A percentile compares a stretch with the other conserved stretches of the same genome.
Evolutionary conservation across 1,140 invertebrate genomes (phyloP).

Genomic region (Leptinotarsa lineolata): DNA sequence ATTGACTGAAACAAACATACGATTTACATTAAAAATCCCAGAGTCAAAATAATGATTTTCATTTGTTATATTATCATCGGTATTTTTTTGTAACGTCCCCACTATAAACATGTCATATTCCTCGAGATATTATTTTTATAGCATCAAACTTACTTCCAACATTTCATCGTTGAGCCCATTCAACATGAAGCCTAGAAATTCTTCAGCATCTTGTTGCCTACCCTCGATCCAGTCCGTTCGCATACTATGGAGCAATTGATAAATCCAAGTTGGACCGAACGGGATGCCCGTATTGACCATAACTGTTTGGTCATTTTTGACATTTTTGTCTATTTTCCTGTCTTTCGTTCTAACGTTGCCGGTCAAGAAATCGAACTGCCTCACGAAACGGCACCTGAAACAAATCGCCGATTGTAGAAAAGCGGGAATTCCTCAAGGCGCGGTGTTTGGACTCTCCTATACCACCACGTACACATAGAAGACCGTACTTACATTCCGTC

Average conservation of each 20-base stretch:
- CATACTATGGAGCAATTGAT: slow-evolving; percentile 79
- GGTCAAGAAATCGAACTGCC: slow-evolving; percentile 69
- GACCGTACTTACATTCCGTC: slow-evolving; percentile 80
- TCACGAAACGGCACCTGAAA: slow-evolving; percentile 67
- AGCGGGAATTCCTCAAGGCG: no score
- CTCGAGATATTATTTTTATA: no score
- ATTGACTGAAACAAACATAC: slow-evolving; percentile 64
- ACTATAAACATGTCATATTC: no score
- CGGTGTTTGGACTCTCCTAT: neutral
- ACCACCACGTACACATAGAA: neutral
- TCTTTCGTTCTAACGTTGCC: slow-evolving; percentile 58
- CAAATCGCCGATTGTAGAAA: neutral
- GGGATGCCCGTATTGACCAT: slow-evolving; percentile 65
- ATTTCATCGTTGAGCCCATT: slow-evolving; percentile 96
- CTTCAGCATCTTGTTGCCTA: slow-evolving; percentile 92
- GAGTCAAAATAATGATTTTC: no score
- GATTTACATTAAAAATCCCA: neutral
- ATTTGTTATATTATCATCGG: neutral
- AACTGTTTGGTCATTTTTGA: slow-evolving; percentile 57
- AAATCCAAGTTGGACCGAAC: slow-evolving; percentile 83
- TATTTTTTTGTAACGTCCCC: no score
- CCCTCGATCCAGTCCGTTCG: slow-evolving; percentile 76
- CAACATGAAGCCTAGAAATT: slow-evolving; percentile 88
- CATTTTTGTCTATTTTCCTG: slow-evolving; percentile 53
- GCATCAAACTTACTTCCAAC: slow-evolving; percentile 68